phyloP scores from a whole-genome alignment of 2,797 vertebrate genomes.

The Lophotriccus pileatus region DNA sequence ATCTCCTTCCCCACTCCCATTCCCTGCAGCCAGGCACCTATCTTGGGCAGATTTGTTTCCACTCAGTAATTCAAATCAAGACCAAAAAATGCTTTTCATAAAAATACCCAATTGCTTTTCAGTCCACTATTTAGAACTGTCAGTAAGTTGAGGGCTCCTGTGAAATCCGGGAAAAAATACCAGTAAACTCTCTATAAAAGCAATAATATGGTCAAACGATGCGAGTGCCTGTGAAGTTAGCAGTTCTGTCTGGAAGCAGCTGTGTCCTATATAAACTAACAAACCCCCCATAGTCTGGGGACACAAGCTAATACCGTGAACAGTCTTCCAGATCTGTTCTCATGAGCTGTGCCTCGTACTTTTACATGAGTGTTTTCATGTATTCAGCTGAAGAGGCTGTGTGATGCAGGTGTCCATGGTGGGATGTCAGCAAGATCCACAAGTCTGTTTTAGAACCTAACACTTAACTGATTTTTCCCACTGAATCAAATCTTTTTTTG shows the following conservation, averaged over 20 bases:
- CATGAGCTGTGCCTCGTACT: background rate
- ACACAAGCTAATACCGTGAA: background rate
- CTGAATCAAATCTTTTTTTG: background rate
- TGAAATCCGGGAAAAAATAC: background rate
- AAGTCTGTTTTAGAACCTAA: background rate
- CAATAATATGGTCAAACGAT: fast-evolving
- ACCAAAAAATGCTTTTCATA: background rate
- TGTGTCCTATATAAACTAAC: background rate
- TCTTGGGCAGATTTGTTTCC: background rate
- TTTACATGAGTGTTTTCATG: background rate
- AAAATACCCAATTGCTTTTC: background rate
- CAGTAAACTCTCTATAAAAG: background rate
- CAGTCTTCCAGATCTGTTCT: background rate
- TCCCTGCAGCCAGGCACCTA: background rate
- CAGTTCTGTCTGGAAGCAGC: background rate
- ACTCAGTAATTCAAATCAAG: background rate
- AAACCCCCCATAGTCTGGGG: background rate
- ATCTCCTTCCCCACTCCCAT: background rate
- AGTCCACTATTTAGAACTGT: background rate
- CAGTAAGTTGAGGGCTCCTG: background rate
- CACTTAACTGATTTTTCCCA: background rate
- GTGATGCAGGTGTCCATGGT: background rate
- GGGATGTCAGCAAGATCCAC: background rate
- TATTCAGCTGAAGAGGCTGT: background rate
- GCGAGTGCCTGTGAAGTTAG: background rate